Percentiles rank a stretch among this genome's conserved stretches.
phyloP scores from a whole-genome alignment of 2,113 vertebrate genomes.

The Laticauda laticaudata region DNA sequence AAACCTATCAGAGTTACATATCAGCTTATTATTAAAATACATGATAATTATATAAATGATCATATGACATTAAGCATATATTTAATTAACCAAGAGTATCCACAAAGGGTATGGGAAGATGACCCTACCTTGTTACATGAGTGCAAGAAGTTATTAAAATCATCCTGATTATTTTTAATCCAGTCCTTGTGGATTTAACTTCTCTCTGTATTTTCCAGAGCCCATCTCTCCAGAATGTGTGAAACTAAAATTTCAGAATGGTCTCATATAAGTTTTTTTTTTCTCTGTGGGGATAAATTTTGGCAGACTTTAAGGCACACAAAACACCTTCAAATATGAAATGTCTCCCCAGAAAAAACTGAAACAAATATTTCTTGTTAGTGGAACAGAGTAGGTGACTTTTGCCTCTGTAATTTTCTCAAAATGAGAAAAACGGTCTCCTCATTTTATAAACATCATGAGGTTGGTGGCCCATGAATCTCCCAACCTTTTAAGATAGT shows the following conservation, averaged over 20 bases:
- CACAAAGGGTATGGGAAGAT: too few relatives aligned
- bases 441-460: not conserved
- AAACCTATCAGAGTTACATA: not conserved
- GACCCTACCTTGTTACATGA: too few relatives aligned
- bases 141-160: too few relatives aligned
- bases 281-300: not conserved
- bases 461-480: not conserved
- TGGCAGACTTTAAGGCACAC: not conserved
- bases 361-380: not conserved
- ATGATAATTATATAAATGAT: not conserved
- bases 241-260: not conserved
- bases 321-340: not conserved
- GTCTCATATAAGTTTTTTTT: not conserved
- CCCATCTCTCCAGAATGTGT: too few relatives aligned
- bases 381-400: not conserved
- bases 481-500: not conserved
- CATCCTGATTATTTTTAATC: too few relatives aligned
- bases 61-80: not conserved
- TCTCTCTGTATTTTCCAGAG: too few relatives aligned
- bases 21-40: not conserved
- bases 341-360: not conserved
- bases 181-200: too few relatives aligned
- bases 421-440: not conserved
- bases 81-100: too few relatives aligned
- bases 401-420: not conserved